Evolutionary conservation across 2,888 invertebrate species (phyloP).

Genomic region (Drosophila histrio): DNA sequence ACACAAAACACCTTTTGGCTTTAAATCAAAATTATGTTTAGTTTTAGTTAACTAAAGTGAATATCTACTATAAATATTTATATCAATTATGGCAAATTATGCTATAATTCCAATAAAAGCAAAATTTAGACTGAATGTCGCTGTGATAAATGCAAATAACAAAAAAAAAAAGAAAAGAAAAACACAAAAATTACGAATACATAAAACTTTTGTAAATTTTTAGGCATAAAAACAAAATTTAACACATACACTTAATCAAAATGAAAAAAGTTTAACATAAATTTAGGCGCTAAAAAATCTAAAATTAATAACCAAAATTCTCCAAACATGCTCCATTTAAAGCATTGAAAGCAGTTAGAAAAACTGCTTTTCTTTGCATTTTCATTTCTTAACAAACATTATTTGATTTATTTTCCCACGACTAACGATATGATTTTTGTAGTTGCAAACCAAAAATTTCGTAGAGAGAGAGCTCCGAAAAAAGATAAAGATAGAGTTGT

Average conservation of each 20-base stretch:
- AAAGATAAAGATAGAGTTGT: conserved; percentile 34
- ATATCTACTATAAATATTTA: conserved; percentile 60
- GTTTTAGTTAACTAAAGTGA: conserved; percentile 67
- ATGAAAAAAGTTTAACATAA: conserved; percentile 53
- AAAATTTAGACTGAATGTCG: conserved; percentile 83
- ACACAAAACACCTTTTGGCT: conserved; percentile 72
- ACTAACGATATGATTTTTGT: conserved; percentile 37
- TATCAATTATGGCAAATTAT: conserved; percentile 79
- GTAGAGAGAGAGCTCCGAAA: conserved; percentile 46
- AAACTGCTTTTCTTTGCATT: conserved; percentile 11
- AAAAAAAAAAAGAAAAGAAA: conserved; percentile 35
- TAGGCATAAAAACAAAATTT: conserved; percentile 64
- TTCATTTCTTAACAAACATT: background rate
- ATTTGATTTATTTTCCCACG: conserved; percentile 1
- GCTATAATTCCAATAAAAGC: conserved; percentile 83
- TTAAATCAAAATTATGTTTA: conserved; percentile 77
- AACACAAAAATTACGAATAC: conserved; percentile 39
- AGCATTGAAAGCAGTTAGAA: conserved; percentile 12
- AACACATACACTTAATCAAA: conserved; percentile 18
- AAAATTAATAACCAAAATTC: conserved; percentile 45
- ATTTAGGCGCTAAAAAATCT: conserved; percentile 75
- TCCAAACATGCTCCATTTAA: conserved; percentile 55
- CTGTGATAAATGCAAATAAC: conserved; percentile 82
- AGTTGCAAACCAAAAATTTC: conserved; percentile 71
- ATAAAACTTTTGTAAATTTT: conserved; percentile 83